Evolutionary conservation across 2,113 vertebrate species (phyloP).

Genomic region (Illadopsis cleaveri): DNA sequence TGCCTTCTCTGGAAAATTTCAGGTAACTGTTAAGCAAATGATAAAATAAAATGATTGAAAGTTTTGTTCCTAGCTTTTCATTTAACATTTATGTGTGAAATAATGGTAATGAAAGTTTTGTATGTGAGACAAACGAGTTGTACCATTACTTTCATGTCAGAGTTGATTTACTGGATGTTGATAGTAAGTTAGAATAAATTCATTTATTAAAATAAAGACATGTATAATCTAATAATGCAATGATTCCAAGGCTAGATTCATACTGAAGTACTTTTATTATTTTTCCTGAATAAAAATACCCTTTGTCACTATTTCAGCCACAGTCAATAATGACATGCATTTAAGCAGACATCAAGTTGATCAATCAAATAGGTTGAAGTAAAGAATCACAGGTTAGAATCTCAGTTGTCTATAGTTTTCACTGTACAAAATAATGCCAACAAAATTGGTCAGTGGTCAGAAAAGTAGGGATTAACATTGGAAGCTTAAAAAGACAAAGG

Average conservation of each 20-base stretch:
- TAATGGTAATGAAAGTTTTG: background rate
- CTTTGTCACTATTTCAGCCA: background rate
- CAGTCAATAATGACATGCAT: background rate
- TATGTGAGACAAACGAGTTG: fast-evolving
- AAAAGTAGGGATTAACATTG: background rate
- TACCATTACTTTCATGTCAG: background rate
- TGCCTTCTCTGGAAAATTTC: background rate
- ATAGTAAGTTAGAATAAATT: background rate
- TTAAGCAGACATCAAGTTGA: background rate
- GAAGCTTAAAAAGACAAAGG: conserved; percentile 16
- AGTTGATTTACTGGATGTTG: background rate
- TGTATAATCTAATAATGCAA: background rate
- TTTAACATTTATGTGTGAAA: background rate
- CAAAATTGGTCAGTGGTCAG: background rate
- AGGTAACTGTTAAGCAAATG: background rate
- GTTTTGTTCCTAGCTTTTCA: background rate
- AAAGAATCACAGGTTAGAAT: background rate
- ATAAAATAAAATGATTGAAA: background rate
- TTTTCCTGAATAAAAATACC: background rate
- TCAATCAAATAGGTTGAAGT: background rate
- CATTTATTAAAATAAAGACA: background rate
- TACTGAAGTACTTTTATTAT: background rate
- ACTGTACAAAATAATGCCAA: background rate
- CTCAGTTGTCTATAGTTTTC: background rate
- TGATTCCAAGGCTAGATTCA: background rate